Conservation (phyloP, 2,113 vertebrate genomes). For the Romanogobio albipinnatus region DNA sequence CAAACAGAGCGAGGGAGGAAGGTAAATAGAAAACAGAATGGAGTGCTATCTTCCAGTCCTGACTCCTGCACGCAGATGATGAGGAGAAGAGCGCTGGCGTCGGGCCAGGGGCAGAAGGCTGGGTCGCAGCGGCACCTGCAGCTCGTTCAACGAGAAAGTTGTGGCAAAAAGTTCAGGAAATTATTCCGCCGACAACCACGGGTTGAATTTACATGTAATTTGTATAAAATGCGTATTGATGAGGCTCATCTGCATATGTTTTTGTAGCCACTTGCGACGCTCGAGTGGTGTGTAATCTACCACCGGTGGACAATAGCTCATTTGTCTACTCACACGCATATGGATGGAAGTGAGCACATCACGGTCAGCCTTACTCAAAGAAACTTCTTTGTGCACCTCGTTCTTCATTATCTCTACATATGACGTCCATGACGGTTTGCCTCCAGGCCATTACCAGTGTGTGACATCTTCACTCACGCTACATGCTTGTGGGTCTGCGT, state of each 20-base stretch:
- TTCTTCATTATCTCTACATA: slow-evolving; percentile 35
- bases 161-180: slow-evolving; percentile 5
- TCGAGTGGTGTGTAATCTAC: slow-evolving; percentile 25
- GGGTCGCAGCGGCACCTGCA: neutral
- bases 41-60: slow-evolving; percentile 32
- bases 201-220: slow-evolving; percentile 23
- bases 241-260: slow-evolving; percentile 35
- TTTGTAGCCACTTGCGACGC: slow-evolving; percentile 32
- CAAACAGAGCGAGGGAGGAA: slow-evolving; percentile 47
- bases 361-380: slow-evolving; percentile 37
- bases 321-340: slow-evolving; percentile 6
- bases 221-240: slow-evolving; percentile 23
- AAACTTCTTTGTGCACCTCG: slow-evolving; percentile 23
- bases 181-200: neutral
- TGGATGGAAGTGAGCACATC: neutral
- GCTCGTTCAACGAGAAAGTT: slow-evolving; percentile 24
- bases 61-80: slow-evolving; percentile 33
- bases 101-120: slow-evolving; percentile 30
- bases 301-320: slow-evolving; percentile 26
- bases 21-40: slow-evolving; percentile 51
- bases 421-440: slow-evolving; percentile 35
- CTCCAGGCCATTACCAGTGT: neutral
- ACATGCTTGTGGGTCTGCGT: neutral
- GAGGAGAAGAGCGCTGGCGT: slow-evolving; percentile 27
- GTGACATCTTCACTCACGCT: neutral